A percentile compares a stretch with the other conserved stretches of the same genome.
Conservation (phyloP, 2,113 vertebrate species). For the Ia io region DNA sequence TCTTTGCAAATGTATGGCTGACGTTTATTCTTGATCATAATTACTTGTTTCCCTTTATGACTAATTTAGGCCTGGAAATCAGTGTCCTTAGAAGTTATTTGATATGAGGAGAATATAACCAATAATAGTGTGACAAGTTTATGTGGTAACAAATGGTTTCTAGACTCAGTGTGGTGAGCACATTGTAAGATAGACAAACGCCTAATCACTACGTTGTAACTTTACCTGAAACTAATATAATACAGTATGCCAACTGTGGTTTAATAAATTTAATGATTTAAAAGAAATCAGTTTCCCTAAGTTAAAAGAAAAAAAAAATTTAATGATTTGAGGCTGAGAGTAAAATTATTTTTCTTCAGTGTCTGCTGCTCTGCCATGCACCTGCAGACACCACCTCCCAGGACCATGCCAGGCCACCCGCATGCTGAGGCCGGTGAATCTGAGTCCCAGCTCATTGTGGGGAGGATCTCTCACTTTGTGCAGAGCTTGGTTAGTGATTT, state of each 20-base stretch:
- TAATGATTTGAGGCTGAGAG: fast-evolving
- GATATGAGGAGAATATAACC: background rate
- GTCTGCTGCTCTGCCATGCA: background rate
- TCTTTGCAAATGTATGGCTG: background rate
- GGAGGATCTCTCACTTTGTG: background rate
- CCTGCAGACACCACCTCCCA: background rate
- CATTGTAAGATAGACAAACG: too few relatives aligned
- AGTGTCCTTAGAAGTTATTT: background rate
- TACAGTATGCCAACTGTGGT: background rate
- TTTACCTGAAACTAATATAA: background rate
- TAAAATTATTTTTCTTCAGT: background rate
- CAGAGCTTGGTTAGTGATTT: background rate
- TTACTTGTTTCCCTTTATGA: background rate
- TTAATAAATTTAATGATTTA: fast-evolving
- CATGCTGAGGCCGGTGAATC: fast-evolving
- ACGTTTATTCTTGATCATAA: background rate
- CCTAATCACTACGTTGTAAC: background rate
- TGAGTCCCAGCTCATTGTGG: fast-evolving
- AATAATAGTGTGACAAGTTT: background rate
- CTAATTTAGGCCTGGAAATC: background rate
- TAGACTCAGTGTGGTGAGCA: background rate
- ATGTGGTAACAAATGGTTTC: background rate
- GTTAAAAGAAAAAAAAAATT: too few relatives aligned
- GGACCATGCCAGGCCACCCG: fast-evolving
- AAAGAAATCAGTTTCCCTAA: too few relatives aligned